Evolutionary conservation across 2,113 vertebrate species (phyloP).

Genomic region (Laticauda laticaudata): DNA sequence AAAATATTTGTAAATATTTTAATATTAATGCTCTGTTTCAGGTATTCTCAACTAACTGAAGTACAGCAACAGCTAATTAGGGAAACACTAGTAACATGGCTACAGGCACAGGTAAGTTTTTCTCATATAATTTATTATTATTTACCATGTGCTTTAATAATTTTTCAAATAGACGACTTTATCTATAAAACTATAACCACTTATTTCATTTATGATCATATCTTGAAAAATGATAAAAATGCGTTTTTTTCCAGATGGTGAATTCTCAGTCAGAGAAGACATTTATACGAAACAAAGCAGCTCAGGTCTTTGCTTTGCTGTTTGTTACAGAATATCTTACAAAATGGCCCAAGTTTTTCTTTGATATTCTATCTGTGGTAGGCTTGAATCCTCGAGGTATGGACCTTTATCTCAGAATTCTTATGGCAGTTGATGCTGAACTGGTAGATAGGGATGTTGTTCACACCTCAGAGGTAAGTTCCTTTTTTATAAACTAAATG

Average conservation of each 20-base stretch:
- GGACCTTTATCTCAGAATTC: constrained; percentile 91
- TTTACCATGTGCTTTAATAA: not conserved
- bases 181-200: not conserved
- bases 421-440: constrained; percentile 97
- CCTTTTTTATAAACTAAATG: not conserved
- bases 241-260: constrained; percentile 78
- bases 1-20: not conserved
- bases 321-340: constrained; percentile 94
- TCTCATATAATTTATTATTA: not conserved
- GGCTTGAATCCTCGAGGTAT: constrained; percentile 90
- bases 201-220: accelerated
- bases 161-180: not conserved
- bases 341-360: constrained; percentile 98
- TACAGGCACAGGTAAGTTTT: constrained; percentile 86
- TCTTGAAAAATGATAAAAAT: constrained; percentile 18
- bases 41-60: constrained; percentile 84
- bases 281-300: constrained; percentile 97
- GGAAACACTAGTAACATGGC: constrained; percentile 94
- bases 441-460: constrained; percentile 93
- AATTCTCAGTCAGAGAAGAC: constrained; percentile 88
- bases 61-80: constrained; percentile 93
- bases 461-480: constrained; percentile 86
- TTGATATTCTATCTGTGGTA: constrained; percentile 90
- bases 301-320: constrained; percentile 94
- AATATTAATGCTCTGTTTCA: constrained; percentile 63